Percentiles rank a stretch among this genome's conserved stretches.
phyloP scores from a whole-genome alignment of 2,888 invertebrate genomes.

The Thereva nobilitata region DNA sequence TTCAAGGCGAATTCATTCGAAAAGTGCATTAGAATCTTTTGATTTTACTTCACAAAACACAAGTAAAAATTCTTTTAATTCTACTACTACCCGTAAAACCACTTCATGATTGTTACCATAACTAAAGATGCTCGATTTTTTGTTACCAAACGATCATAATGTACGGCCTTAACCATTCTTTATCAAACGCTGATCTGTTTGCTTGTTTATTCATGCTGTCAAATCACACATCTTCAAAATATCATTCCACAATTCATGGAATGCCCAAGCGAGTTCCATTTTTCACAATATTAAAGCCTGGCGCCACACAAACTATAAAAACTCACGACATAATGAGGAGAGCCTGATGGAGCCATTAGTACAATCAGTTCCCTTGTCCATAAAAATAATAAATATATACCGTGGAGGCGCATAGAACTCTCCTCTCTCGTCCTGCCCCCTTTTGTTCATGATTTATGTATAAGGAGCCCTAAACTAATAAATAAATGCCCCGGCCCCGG shows the following conservation, averaged over 20 bases:
- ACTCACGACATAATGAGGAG: conserved; percentile 39
- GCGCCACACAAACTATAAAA: conserved; percentile 56
- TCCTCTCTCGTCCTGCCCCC: conserved; percentile 40
- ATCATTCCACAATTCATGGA: conserved; percentile 14
- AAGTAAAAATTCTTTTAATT: no score
- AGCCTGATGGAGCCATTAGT: conserved; percentile 36
- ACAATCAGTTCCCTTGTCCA: conserved; percentile 31
- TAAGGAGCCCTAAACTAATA: conserved; percentile 51
- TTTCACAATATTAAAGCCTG: conserved; percentile 45
- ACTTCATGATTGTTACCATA: no score
- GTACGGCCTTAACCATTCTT: neutral
- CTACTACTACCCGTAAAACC: no score
- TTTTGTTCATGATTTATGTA: conserved; percentile 54
- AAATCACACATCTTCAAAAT: conserved; percentile 2
- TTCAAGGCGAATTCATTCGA: no score
- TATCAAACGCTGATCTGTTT: neutral
- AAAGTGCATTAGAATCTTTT: no score
- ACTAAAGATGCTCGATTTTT: no score
- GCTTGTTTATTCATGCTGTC: neutral
- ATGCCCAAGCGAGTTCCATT: conserved; percentile 20
- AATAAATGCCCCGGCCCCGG: conserved; percentile 45
- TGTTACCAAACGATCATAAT: no score
- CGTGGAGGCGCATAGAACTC: neutral
- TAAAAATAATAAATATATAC: conserved; percentile 26
- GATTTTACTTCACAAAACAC: no score